Base-by-base conservation (phyloP, 2,888 invertebrate genomes). In the Drosophila niveifrons region DNA sequence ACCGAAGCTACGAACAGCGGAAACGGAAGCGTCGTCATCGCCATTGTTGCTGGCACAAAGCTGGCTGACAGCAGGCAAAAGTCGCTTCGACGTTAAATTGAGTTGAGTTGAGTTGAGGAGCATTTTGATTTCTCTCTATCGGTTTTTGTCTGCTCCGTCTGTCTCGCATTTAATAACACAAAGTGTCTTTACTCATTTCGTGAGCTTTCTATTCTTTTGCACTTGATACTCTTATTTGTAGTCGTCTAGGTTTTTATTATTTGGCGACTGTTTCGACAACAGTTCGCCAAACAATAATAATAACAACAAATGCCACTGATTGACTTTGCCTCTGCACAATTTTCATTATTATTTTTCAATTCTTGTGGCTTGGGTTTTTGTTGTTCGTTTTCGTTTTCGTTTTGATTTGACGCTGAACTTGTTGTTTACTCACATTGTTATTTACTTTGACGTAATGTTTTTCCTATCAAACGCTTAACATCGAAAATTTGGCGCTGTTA, bases 111-210 rank as follows among this genome's bases (percentile, higher is more conserved):
- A n/a, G 39, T 7, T 15, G 15, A 41, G 13, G 39, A 41, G 39
- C 62, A 80, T 7, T 48, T 58, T 50, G 48, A 58, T 72, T 79
- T 66, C 52, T 29, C 75, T 11, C n/a, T n/a, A n/a, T 36, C 36
- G 36, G 23, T 23, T 23, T 36, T 11, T 36, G n/a, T 36, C 36
- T 36, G 36, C 23, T 48, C 13, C 36, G 57, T 66, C 78, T 88
- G 66, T 77, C 68, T 72, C 80, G 44, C 78, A 65, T 85, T 83
- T 72, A 88, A 88, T 88, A 84, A 85, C 55, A 84, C 82, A 88
- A 88, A 84, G 83, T 88, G 86, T 82, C 66, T 63, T 48, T 64
- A 44, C 44, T 66, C 58, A 58, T 48, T 58, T 57, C 43, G 56
- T 66, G 46, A 28, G 53, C 46, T 56, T 67, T 61, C 44, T 18